Evolutionary conservation across 2,113 vertebrate species (phyloP).

Genomic region (Pomatorhinus ruficollis): DNA sequence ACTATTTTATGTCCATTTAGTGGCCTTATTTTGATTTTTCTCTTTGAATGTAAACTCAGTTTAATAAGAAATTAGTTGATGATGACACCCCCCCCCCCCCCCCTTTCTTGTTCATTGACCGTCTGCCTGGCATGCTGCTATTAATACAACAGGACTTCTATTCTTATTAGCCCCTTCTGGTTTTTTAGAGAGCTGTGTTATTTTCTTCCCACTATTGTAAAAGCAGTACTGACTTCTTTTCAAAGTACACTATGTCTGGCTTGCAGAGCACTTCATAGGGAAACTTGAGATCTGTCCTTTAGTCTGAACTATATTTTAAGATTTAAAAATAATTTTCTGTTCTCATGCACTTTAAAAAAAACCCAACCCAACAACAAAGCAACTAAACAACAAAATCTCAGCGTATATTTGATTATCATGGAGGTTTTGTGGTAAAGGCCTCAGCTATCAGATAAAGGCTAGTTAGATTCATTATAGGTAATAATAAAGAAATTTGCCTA

Average conservation of each 20-base stretch:
- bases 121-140: not conserved
- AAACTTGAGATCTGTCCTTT: not conserved
- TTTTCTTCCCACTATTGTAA: not conserved
- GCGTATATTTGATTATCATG: not conserved
- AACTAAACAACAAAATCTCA: not conserved
- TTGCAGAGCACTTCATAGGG: not conserved
- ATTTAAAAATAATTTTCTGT: not conserved
- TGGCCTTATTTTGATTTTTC: not conserved
- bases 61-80: not conserved
- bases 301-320: not conserved
- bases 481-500: not conserved
- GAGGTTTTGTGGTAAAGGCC: not conserved
- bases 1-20: not conserved
- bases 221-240: not conserved
- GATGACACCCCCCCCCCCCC: not conserved
- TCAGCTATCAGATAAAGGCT: not conserved
- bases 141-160: not conserved
- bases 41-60: not conserved
- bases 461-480: not conserved
- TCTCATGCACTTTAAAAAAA: not conserved
- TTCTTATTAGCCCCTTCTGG: not conserved
- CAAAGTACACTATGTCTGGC: not conserved
- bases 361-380: not conserved
- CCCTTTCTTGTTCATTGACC: not conserved
- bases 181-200: not conserved